Base-by-base conservation (phyloP, 2,113 vertebrate genomes). In the Gymnocephalus cernua region DNA sequence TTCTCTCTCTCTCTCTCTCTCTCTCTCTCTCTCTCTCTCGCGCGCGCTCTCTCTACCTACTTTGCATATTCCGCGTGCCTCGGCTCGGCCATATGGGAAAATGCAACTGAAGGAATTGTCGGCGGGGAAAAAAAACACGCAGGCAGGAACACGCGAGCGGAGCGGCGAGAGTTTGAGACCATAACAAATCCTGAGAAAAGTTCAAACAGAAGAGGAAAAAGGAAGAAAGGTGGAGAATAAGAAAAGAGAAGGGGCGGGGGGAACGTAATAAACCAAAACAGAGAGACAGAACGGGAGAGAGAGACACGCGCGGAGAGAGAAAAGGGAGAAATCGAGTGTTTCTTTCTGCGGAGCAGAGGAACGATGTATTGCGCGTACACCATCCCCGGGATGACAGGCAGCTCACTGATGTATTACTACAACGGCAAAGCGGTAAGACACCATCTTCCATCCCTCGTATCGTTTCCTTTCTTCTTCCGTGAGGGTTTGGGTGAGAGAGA, bases 91-190 rank as follows among this genome's bases (percentile, higher is more conserved):
- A 97, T 96, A 97, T 96, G 97, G 97, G 97, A 97, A 97, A 95
- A 97, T 97, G 97, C 96, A 95, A 97, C 95, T 97, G 97, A 96
- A 97, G 97, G 97, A 97, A 97, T 97, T 97, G 96, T 96, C 95
- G 96, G 95, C 96, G 95, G 96, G 96, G 96, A 95, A 96, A 94
- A 96, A 95, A 96, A 94, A 85, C 83, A 79, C 88, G 72, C 95
- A 95, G 67, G 94, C 95, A 93, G 94, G 94, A 93, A 32, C 74
- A 89, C 88, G 86, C 88, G 85, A 89, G 79, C 83, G 87, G 84
- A 92, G 91, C 84, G 85, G 48, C 73, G 79, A 74, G 96, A 96
- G 96, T 96, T 95, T 94, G 93, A 95, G 95, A 95, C 19, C 85
- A 82, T 48, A 91, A 81, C 80, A 80, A 54, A 73, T 27, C 65